A percentile compares a stretch with the other conserved stretches of the same genome.
Conservation (phyloP, 2,113 vertebrate genomes). For the Lepisosteus osseus region DNA sequence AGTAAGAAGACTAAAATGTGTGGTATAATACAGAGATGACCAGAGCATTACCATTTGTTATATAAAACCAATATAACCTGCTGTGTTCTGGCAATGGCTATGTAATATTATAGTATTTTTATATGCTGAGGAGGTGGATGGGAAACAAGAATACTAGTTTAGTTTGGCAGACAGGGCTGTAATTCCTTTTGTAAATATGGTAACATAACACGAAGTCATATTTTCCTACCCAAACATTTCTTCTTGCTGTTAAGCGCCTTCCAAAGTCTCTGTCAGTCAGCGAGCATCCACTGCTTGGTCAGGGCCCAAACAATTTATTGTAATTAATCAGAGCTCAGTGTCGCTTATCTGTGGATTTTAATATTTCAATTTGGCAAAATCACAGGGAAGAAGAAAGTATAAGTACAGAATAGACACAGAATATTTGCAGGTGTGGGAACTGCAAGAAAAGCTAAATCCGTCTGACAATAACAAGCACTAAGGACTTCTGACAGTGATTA, state of each 20-base stretch:
- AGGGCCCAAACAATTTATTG: too few relatives aligned
- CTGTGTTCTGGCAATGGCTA: neutral
- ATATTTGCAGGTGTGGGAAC: too few relatives aligned
- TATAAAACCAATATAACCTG: slow-evolving; percentile 4
- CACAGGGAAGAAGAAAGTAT: too few relatives aligned
- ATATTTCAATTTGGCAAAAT: too few relatives aligned
- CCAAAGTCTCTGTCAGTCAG: slow-evolving; percentile 6
- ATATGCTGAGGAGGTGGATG: neutral
- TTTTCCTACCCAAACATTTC: neutral
- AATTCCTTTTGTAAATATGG: slow-evolving; percentile 8
- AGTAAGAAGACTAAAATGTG: too few relatives aligned
- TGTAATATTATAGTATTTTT: slow-evolving; percentile 11
- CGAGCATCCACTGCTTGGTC: neutral
- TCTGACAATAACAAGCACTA: too few relatives aligned
- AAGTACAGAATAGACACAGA: too few relatives aligned
- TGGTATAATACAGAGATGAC: neutral
- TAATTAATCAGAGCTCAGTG: too few relatives aligned
- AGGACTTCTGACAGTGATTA: too few relatives aligned
- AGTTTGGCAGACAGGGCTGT: slow-evolving; percentile 1
- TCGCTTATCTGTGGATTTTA: too few relatives aligned
- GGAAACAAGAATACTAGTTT: neutral
- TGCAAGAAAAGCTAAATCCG: too few relatives aligned
- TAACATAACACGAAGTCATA: neutral
- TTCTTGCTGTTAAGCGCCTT: slow-evolving; percentile 2
- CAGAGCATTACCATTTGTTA: neutral